A percentile compares a stretch with the other conserved stretches of the same genome.
Conservation (phyloP, 2,888 invertebrate genomes). For the Latrodectus hesperus region DNA sequence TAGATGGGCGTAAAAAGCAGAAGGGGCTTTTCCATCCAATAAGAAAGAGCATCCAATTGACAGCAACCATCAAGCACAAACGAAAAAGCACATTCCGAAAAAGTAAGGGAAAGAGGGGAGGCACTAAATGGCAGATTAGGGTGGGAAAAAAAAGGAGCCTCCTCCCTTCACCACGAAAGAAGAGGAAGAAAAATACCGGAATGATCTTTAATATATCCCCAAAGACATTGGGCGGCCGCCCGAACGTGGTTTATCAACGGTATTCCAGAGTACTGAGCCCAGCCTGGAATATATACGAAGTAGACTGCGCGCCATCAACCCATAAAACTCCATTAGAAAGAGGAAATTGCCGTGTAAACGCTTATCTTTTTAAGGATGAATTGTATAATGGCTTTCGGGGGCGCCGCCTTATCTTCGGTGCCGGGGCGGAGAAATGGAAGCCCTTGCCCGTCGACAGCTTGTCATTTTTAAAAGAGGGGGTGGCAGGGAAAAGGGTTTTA, state of each 20-base stretch:
- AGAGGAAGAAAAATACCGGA: conserved; percentile 8
- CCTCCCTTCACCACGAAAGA: conserved; percentile 10
- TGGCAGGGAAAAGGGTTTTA: conserved; percentile 26
- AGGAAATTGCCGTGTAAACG: conserved; percentile 70
- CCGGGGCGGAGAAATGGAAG: conserved; percentile 47
- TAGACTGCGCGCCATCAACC: conserved; percentile 48
- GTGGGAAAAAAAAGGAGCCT: conserved; percentile 1
- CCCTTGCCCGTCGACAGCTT: conserved; percentile 50
- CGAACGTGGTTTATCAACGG: conserved; percentile 61
- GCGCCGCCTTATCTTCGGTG: conserved; percentile 46
- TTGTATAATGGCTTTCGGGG: conserved; percentile 68
- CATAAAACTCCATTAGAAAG: conserved; percentile 69
- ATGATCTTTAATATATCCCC: conserved; percentile 31
- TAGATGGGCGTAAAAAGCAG: conserved; percentile 1
- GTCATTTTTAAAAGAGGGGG: conserved; percentile 62
- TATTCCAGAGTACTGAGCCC: conserved; percentile 47
- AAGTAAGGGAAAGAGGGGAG: neutral
- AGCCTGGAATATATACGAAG: conserved; percentile 13
- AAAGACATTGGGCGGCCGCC: conserved; percentile 34
- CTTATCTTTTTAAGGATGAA: conserved; percentile 70
- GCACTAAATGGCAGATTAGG: conserved; percentile 3
- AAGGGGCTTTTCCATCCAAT: neutral
- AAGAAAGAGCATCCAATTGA: conserved; percentile 5
- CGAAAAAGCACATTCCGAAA: conserved; percentile 10
- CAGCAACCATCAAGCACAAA: neutral